Evolutionary conservation across 2,888 invertebrate species (phyloP).

Genomic region (Macrophya annulata): DNA sequence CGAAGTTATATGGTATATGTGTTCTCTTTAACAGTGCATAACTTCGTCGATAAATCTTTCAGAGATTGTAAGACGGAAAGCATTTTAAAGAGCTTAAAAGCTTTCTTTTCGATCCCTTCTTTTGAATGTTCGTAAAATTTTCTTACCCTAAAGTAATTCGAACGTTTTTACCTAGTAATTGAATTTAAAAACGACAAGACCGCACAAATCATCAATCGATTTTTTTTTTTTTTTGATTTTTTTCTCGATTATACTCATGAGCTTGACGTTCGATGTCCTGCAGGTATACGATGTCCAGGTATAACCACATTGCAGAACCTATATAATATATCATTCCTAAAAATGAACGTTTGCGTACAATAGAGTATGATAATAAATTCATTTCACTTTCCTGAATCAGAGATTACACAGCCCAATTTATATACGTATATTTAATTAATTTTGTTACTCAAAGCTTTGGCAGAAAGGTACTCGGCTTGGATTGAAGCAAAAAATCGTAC

Average conservation of each 20-base stretch:
- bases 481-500: background rate
- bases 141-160: background rate
- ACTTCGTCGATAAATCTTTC: background rate
- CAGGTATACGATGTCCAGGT: background rate
- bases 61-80: conserved; percentile 9
- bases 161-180: background rate
- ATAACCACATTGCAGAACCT: too few relatives aligned
- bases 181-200: background rate
- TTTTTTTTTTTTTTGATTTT: too few relatives aligned
- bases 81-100: conserved; percentile 10
- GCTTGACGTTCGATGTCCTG: background rate
- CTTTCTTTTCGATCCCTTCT: conserved; percentile 10
- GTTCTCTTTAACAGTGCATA: background rate
- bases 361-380: background rate
- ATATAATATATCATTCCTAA: background rate
- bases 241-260: background rate
- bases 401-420: background rate
- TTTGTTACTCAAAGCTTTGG: background rate
- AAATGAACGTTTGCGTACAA: background rate
- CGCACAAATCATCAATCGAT: background rate
- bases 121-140: background rate
- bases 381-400: background rate
- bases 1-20: background rate
- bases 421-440: conserved; percentile 5
- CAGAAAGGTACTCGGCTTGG: background rate